phyloP scores from a whole-genome alignment of 2,113 vertebrate genomes.

The Austrofundulus limnaeus region DNA sequence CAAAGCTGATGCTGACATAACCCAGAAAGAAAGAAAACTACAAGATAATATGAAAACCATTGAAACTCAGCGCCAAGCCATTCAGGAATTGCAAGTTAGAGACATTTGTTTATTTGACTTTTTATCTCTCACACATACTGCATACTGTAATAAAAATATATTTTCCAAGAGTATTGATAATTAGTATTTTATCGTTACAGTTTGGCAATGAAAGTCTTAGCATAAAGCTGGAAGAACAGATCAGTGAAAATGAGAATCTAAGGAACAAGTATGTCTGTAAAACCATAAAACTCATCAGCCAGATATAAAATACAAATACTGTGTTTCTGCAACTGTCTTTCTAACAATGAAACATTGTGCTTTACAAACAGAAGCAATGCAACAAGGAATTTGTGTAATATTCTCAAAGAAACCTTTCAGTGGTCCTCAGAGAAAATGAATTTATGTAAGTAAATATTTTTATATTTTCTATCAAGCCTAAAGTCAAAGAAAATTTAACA shows the following conservation, averaged over 20 bases:
- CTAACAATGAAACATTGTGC: slow-evolving; percentile 3
- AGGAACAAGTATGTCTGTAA: slow-evolving; percentile 85
- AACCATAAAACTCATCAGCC: too few species aligned
- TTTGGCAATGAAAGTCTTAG: slow-evolving; percentile 93
- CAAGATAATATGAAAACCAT: slow-evolving; percentile 88
- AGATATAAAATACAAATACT: not conserved
- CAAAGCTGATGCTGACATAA: slow-evolving; percentile 81
- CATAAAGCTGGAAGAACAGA: slow-evolving; percentile 89
- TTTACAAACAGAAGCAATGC: slow-evolving; percentile 79
- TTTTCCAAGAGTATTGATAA: not conserved
- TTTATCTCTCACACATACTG: not conserved
- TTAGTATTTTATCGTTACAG: slow-evolving; percentile 68
- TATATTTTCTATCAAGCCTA: not conserved
- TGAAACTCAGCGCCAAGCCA: slow-evolving; percentile 89
- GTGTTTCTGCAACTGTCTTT: not conserved
- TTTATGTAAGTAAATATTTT: slow-evolving; percentile 83
- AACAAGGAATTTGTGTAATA: slow-evolving; percentile 87
- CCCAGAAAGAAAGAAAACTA: slow-evolving; percentile 86
- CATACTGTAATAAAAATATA: too few species aligned
- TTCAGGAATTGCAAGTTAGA: slow-evolving; percentile 90
- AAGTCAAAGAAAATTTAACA: not conserved
- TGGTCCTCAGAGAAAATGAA: slow-evolving; percentile 86
- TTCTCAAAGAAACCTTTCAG: slow-evolving; percentile 89
- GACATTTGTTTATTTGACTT: not conserved
- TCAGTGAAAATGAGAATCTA: slow-evolving; percentile 90